These are phyloP conservation scores for Erynnis tages DNA, from an alignment of 2,888 invertebrate species.

Conservation along the genomic window DNA sequence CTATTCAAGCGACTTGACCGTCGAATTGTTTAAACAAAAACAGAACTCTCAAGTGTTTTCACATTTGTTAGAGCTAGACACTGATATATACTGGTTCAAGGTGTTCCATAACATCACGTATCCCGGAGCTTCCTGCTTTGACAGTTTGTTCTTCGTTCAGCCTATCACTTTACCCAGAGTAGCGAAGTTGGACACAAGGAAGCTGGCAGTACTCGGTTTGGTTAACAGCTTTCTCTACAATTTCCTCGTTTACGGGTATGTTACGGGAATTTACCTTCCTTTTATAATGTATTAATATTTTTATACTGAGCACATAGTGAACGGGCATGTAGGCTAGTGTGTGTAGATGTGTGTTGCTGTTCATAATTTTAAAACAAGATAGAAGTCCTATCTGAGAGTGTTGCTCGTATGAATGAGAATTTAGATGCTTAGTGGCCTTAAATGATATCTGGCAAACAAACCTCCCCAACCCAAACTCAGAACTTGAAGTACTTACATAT, in stretches of 20 bases:
- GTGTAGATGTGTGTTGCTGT: no score
- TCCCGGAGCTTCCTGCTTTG: background rate
- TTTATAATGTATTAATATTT: background rate
- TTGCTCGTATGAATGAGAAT: no score
- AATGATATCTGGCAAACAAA: no score
- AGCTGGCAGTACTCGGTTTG: background rate
- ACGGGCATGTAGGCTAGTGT: no score
- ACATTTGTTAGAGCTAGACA: background rate
- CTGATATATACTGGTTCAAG: slow-evolving; percentile 1
- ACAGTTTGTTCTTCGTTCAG: background rate
- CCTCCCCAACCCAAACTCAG: no score
- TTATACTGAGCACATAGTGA: no score
- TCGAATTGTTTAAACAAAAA: background rate
- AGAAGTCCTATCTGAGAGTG: no score
- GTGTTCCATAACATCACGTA: background rate
- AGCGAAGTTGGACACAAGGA: background rate
- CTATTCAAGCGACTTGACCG: background rate
- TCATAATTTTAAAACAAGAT: no score
- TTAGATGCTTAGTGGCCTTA: no score
- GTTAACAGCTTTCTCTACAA: background rate
- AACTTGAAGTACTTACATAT: no score
- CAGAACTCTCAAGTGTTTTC: background rate
- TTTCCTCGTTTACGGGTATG: background rate
- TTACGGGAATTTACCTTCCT: background rate
- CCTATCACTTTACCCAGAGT: background rate